phyloP scores from a whole-genome alignment of 2,113 vertebrate species.

The Sorex araneus region DNA sequence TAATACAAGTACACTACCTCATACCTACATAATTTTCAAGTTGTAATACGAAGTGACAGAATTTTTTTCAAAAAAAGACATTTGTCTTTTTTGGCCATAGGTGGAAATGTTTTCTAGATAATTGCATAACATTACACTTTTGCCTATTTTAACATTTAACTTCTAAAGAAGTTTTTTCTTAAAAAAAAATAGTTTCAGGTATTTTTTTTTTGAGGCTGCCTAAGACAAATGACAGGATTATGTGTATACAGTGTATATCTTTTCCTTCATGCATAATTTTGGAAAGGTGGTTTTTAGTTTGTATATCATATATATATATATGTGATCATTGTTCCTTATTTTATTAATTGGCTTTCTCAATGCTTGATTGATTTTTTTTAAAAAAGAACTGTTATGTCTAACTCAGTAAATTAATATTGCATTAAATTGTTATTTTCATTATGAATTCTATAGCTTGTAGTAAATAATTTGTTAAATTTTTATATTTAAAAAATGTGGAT shows the following conservation, averaged over 20 bases:
- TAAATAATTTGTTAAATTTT: conserved; percentile 64
- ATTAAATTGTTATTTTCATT: conserved; percentile 23
- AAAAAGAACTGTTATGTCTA: conserved; percentile 45
- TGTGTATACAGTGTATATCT: conserved; percentile 68
- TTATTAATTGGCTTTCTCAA: conserved; percentile 39
- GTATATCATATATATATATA: conserved; percentile 23
- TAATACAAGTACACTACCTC: conserved; percentile 91
- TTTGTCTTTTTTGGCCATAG: conserved; percentile 78
- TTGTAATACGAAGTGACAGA: conserved; percentile 84
- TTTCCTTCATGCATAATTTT: conserved; percentile 74
- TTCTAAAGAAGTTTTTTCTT: conserved; percentile 76
- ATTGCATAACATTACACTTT: conserved; percentile 84
- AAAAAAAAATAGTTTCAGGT: conserved; percentile 64
- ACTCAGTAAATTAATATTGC: conserved; percentile 63
- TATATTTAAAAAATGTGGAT: conserved; percentile 51
- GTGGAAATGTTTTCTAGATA: conserved; percentile 73
- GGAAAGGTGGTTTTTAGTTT: conserved; percentile 16
- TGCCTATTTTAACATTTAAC: conserved; percentile 74
- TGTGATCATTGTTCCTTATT: conserved; percentile 46
- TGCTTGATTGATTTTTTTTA: conserved; percentile 45
- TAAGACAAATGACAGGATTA: conserved; percentile 77
- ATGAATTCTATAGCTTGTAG: conserved; percentile 20
- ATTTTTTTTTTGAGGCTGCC: conserved; percentile 53
- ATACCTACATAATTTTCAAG: conserved; percentile 86
- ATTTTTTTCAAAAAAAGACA: conserved; percentile 45